These are phyloP conservation scores for Nebria brevicollis DNA, from an alignment of 2,888 invertebrate species.

Conservation along the genomic window DNA sequence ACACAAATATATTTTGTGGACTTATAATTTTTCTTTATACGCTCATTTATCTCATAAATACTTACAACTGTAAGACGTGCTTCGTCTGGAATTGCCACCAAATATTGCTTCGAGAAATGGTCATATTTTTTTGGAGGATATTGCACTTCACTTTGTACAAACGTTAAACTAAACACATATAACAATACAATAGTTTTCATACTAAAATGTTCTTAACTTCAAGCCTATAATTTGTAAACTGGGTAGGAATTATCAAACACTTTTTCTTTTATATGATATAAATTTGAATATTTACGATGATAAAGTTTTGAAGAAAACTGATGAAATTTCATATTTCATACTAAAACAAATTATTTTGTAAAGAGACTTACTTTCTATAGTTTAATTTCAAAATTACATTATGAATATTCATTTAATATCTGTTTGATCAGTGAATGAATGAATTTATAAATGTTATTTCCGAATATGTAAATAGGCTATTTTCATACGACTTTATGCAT, in stretches of 20 bases:
- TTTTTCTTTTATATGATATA: too few relatives aligned
- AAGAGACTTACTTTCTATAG: too few relatives aligned
- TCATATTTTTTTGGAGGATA: neutral
- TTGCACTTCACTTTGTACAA: neutral
- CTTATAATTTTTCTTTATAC: neutral
- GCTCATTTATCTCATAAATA: neutral
- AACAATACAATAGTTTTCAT: neutral
- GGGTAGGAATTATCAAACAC: neutral
- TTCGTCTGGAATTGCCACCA: neutral
- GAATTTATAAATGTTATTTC: too few relatives aligned
- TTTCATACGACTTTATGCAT: neutral
- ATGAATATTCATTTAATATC: neutral
- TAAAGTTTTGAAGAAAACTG: too few relatives aligned
- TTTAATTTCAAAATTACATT: neutral
- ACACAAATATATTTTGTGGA: neutral
- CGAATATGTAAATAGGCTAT: neutral
- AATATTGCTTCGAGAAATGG: neutral
- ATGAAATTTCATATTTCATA: too few relatives aligned
- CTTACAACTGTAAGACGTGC: slow-evolving; percentile 19
- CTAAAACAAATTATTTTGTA: too few relatives aligned
- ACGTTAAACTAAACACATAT: neutral
- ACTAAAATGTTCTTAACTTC: neutral
- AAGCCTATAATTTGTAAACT: neutral
- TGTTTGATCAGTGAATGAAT: neutral
- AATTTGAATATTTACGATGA: too few relatives aligned